Percentiles rank a stretch among this genome's conserved stretches.
phyloP scores from a whole-genome alignment of 2,888 invertebrate species.

The Ectobius pallidus region DNA sequence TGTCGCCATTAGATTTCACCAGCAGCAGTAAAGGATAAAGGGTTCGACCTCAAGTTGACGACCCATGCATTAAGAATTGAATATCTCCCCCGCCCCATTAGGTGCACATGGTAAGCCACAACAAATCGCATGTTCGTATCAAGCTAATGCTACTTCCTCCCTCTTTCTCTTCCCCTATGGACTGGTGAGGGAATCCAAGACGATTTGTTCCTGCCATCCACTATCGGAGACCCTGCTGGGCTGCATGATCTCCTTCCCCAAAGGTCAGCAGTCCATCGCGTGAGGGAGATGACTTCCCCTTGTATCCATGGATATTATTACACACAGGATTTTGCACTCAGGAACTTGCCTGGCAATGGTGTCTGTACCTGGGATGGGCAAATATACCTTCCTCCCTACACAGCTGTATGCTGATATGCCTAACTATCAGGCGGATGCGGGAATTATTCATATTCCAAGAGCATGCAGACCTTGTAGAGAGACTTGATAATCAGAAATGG shows the following conservation, averaged over 20 bases:
- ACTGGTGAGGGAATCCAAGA: background rate
- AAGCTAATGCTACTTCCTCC: background rate
- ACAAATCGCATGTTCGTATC: background rate
- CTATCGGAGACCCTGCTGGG: constrained; percentile 11
- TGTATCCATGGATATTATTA: background rate
- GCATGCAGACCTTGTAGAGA: too few species aligned
- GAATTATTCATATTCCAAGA: too few species aligned
- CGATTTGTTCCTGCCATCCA: constrained; percentile 2
- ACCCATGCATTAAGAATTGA: background rate
- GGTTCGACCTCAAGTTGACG: too few species aligned
- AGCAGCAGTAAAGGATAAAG: too few species aligned
- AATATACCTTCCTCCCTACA: too few species aligned
- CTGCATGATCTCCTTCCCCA: background rate
- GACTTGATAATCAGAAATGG: too few species aligned
- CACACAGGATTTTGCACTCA: background rate
- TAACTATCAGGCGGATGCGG: too few species aligned
- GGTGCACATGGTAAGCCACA: background rate
- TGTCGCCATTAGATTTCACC: too few species aligned
- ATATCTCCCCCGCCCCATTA: background rate
- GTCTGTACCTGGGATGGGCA: too few species aligned
- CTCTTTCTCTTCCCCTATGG: background rate
- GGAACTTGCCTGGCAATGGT: too few species aligned
- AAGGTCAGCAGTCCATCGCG: background rate
- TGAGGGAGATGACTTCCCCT: background rate
- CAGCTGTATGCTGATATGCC: too few species aligned